Conservation (phyloP, 2,113 vertebrate species). For the Chascanopsetta lugubris region DNA sequence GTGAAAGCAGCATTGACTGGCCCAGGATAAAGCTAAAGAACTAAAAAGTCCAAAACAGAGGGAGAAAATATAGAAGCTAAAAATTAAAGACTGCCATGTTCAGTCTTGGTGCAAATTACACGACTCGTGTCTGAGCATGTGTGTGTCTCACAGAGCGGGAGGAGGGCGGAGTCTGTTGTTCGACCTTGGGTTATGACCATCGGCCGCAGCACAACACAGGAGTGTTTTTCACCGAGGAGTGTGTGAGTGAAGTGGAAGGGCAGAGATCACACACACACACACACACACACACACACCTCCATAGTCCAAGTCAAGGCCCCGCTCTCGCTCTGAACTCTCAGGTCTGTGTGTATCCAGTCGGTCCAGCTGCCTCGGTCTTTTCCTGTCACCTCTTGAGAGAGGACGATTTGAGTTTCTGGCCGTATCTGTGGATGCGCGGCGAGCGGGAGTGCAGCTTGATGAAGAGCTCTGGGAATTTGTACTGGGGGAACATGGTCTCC, state of each 20-base stretch:
- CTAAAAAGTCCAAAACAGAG: slow-evolving; percentile 30
- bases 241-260: slow-evolving; percentile 42
- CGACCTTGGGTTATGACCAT: slow-evolving; percentile 25
- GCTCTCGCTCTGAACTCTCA: slow-evolving; percentile 22
- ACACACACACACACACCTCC: slow-evolving; percentile 26
- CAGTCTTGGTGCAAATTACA: slow-evolving; percentile 66
- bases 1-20: slow-evolving; percentile 58
- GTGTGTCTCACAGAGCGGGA: slow-evolving; percentile 36
- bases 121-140: slow-evolving; percentile 42
- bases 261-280: slow-evolving; percentile 34
- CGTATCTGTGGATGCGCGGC: slow-evolving; percentile 89
- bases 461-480: slow-evolving; percentile 97
- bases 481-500: slow-evolving; percentile 97
- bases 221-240: slow-evolving; percentile 53
- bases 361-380: slow-evolving; percentile 33
- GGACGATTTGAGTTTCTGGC: slow-evolving; percentile 89
- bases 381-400: slow-evolving; percentile 97
- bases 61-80: slow-evolving; percentile 18
- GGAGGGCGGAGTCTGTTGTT: slow-evolving; percentile 34
- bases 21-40: slow-evolving; percentile 55
- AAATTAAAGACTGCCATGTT: slow-evolving; percentile 49
- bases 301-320: slow-evolving; percentile 20
- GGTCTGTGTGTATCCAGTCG: slow-evolving; percentile 29
- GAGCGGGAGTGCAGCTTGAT: slow-evolving; percentile 96
- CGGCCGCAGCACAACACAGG: slow-evolving; percentile 28